Evolutionary conservation across 2,113 vertebrate species (phyloP).

Genomic region (Rafetus swinhoei): DNA sequence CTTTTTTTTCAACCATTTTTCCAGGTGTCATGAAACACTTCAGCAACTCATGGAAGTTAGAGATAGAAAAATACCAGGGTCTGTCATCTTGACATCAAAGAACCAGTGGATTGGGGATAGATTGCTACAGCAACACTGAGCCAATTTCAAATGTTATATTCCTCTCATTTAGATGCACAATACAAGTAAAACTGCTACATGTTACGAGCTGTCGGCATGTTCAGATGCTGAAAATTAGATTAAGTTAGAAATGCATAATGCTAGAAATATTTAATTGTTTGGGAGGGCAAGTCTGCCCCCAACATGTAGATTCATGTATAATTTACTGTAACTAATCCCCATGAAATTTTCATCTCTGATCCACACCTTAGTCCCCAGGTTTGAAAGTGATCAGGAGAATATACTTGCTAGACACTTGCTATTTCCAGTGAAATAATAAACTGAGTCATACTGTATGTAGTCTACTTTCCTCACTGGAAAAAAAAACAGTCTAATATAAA

Average conservation of each 20-base stretch:
- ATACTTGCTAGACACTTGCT: background rate
- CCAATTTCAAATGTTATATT: background rate
- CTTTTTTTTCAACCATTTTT: background rate
- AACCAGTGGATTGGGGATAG: background rate
- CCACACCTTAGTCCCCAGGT: slow-evolving; percentile 4
- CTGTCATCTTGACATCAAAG: background rate
- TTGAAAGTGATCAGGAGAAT: slow-evolving; percentile 45
- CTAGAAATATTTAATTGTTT: slow-evolving; percentile 59
- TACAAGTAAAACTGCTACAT: slow-evolving; percentile 55
- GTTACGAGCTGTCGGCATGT: slow-evolving; percentile 39
- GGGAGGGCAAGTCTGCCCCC: slow-evolving; percentile 40
- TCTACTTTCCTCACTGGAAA: background rate
- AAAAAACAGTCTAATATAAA: slow-evolving; percentile 1
- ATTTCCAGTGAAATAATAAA: background rate
- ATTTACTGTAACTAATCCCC: slow-evolving; percentile 55
- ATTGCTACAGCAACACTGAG: background rate
- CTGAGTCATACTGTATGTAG: background rate
- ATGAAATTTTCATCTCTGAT: slow-evolving; percentile 59
- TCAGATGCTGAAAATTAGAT: slow-evolving; percentile 57
- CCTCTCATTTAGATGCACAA: background rate
- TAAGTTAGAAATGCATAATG: slow-evolving; percentile 61
- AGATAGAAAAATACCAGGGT: background rate
- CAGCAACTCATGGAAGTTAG: background rate
- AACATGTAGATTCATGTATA: slow-evolving; percentile 68
- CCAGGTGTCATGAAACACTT: background rate